Base-by-base conservation (phyloP, 2,888 invertebrate genomes). In the Heliconius cydno region DNA sequence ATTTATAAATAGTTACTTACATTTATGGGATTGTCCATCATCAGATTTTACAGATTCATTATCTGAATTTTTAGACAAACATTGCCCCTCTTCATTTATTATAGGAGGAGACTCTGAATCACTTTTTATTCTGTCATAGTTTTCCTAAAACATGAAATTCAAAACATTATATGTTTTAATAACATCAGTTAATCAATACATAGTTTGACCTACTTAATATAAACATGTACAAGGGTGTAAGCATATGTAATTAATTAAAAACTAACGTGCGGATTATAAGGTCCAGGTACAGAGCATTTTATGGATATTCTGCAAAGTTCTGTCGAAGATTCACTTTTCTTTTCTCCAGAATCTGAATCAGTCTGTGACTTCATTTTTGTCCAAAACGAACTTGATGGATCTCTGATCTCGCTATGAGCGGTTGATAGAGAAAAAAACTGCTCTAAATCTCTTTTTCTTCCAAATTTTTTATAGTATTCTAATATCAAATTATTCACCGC, bases 391-490 rank as follows among this genome's bases (percentile, higher is more conserved):
- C 94, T 91, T 25, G 89, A 85, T 0, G 92, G 91, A 83, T 94
- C 94, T 83, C 88, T 90, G 68, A 93, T 87, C 81, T 95, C 94
- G 87, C 88, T 89, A 79, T 94, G 91, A 65, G 93, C 94, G 65
- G 95, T 93, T 15, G 94, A 92, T 83, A 95, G 84, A 67, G 94
- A 96, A 90, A 97, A 96, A 88, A 96, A 97, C 85, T 96, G 96
- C 80, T 96, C 96, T 84, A 97, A 93, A 87, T 97, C 96, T 57
- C 96, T 91, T 86, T 96, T 96, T 84, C 96, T 96, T 2, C 97
- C 96, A 90, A 96, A 97, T 87, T 96, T 96, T 86, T 96, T 95
- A 87, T 96, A 97, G 89, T 97, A 97, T 86, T 97, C 96, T 85
- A 97, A 88, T 83, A 96, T 93, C 82, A 90, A 89, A 68, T 93